phyloP scores from a whole-genome alignment of 2,797 vertebrate species.

The Capromys pilorides region DNA sequence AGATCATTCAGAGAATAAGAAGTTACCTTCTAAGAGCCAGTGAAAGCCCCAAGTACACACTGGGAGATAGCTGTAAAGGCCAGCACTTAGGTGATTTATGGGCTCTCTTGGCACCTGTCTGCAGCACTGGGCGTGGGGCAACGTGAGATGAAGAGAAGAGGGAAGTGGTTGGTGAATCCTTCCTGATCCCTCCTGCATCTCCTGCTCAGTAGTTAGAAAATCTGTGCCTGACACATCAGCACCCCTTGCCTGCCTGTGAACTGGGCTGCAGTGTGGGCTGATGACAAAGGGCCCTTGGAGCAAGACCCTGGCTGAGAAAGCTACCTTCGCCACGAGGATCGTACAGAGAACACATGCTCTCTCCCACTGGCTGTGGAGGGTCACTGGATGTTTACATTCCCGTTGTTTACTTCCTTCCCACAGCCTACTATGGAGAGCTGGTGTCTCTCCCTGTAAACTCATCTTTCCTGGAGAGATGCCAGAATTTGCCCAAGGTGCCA shows the following conservation, averaged over 20 bases:
- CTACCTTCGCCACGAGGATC: background rate
- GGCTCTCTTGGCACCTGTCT: constrained; percentile 46
- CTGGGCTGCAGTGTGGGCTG: background rate
- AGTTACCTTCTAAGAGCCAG: constrained; percentile 65
- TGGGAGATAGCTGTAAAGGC: constrained; percentile 46
- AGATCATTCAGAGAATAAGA: constrained; percentile 68
- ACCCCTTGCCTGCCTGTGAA: background rate
- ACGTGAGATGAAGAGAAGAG: constrained; percentile 40
- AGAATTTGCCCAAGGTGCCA: background rate
- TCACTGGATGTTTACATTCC: background rate
- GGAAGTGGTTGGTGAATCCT: background rate
- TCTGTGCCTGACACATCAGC: background rate
- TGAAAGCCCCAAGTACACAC: constrained; percentile 70
- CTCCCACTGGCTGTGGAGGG: background rate
- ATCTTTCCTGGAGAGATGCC: background rate
- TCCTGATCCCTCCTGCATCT: background rate
- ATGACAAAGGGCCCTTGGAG: background rate
- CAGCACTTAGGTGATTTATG: constrained; percentile 64
- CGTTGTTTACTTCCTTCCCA: background rate
- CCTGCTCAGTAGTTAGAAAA: background rate
- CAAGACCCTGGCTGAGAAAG: background rate
- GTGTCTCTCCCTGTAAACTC: background rate
- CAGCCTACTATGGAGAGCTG: background rate
- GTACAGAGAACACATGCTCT: background rate
- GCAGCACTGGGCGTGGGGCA: constrained; percentile 23